These are phyloP conservation scores for Pituophis catenifer DNA, from an alignment of 2,113 vertebrate species.

Conservation along the genomic window DNA sequence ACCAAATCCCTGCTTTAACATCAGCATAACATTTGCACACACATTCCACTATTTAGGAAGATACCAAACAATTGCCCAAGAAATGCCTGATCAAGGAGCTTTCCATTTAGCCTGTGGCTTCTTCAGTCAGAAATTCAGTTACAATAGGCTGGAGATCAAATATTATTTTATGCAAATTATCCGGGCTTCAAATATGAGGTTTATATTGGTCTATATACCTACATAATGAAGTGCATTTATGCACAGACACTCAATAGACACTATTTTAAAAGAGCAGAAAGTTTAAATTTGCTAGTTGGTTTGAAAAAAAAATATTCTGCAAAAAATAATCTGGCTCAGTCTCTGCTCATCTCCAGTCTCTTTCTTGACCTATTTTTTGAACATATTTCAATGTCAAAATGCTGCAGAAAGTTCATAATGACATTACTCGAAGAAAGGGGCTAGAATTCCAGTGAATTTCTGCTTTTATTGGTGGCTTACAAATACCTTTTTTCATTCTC, in stretches of 20 bases:
- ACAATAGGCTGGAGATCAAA: not conserved
- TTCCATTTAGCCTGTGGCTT: not conserved
- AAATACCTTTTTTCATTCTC: not conserved
- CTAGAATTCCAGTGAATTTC: not conserved
- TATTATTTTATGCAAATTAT: not conserved
- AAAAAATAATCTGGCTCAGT: not conserved
- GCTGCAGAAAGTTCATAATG: not conserved
- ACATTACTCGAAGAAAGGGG: not conserved
- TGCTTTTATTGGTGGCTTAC: not conserved
- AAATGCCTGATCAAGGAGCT: not conserved
- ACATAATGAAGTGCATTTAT: not conserved
- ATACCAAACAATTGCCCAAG: not conserved
- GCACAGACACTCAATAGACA: not conserved
- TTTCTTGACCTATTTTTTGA: not conserved
- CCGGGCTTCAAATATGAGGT: not conserved
- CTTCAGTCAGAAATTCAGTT: not conserved
- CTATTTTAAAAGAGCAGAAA: not conserved
- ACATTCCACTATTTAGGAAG: not conserved
- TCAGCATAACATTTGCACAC: not conserved
- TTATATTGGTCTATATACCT: not conserved
- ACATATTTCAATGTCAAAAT: not conserved
- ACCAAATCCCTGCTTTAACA: not conserved
- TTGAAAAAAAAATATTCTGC: not conserved
- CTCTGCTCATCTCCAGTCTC: not conserved
- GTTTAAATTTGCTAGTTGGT: not conserved